Percentiles rank a stretch among this genome's conserved stretches.
phyloP scores from a whole-genome alignment of 1,140 invertebrate genomes.

The Heterodera schachtii region DNA sequence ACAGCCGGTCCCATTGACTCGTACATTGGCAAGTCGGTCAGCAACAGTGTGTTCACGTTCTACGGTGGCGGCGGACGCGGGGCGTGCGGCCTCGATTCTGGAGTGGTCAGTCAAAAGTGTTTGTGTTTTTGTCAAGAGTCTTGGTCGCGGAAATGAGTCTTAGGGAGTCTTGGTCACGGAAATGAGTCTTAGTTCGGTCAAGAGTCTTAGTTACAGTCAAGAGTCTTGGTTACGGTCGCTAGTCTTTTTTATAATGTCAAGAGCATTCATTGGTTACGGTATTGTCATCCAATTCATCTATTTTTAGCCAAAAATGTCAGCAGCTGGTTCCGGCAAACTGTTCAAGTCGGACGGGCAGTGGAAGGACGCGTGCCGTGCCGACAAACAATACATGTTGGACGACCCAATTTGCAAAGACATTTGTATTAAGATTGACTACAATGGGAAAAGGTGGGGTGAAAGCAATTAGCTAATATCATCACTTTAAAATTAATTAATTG shows the following conservation, averaged over 20 bases:
- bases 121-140: too few relatives aligned
- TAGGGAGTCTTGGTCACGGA: too few relatives aligned
- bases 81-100: constrained; percentile 20
- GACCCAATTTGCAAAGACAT: constrained; percentile 44
- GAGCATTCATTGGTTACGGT: too few relatives aligned
- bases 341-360: constrained; percentile 30
- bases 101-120: neutral
- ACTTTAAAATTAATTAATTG: neutral
- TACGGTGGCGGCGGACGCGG: constrained; percentile 25
- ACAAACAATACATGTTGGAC: constrained; percentile 29
- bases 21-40: constrained; percentile 19
- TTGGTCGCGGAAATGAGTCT: too few relatives aligned
- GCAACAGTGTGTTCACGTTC: constrained; percentile 17
- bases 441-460: constrained; percentile 31
- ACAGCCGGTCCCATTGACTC: constrained; percentile 3
- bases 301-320: constrained; percentile 27
- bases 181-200: too few relatives aligned
- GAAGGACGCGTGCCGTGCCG: constrained; percentile 19
- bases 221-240: too few relatives aligned
- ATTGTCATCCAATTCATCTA: neutral
- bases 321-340: constrained; percentile 26
- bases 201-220: too few relatives aligned
- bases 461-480: too few relatives aligned
- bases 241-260: neutral
- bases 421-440: constrained; percentile 42